A percentile compares a stretch with the other conserved stretches of the same genome.
Conservation (phyloP, 1,140 invertebrate species). For the Melitaea cinxia region DNA sequence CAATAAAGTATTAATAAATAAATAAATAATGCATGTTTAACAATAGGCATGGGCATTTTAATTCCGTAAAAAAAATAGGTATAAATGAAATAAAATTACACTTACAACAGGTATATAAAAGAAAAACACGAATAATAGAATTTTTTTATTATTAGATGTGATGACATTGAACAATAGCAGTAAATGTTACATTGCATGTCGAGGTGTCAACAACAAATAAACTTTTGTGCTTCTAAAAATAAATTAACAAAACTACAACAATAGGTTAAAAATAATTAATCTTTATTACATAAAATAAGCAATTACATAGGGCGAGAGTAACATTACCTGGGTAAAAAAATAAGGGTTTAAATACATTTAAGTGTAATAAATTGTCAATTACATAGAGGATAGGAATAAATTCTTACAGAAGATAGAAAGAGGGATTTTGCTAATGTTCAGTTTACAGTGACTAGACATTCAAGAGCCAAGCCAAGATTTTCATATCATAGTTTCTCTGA, state of each 20-base stretch:
- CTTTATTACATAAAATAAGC: slow-evolving; percentile 58
- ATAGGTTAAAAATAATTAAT: slow-evolving; percentile 63
- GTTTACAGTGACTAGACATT: slow-evolving; percentile 59
- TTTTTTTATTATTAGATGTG: slow-evolving; percentile 79
- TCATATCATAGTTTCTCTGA: slow-evolving; percentile 27
- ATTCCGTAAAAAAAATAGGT: too few species aligned
- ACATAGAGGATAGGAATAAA: slow-evolving; percentile 1
- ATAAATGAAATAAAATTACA: too few species aligned
- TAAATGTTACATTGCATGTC: slow-evolving; percentile 72
- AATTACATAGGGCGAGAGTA: slow-evolving; percentile 70
- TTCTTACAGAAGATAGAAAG: slow-evolving; percentile 10
- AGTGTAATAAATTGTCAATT: background rate
- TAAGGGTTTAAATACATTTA: slow-evolving; percentile 40
- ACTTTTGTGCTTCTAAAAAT: slow-evolving; percentile 78
- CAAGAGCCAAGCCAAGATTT: slow-evolving; percentile 37
- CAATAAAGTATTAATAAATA: too few species aligned
- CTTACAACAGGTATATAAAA: slow-evolving; percentile 33
- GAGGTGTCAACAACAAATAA: slow-evolving; percentile 77
- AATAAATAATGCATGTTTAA: too few species aligned
- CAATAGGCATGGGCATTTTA: too few species aligned
- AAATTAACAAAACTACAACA: slow-evolving; percentile 80
- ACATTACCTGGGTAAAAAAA: slow-evolving; percentile 27
- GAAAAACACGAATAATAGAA: slow-evolving; percentile 60
- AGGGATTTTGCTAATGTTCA: slow-evolving; percentile 9
- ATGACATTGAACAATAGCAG: slow-evolving; percentile 74